Evolutionary conservation across 2,888 invertebrate species (phyloP).

Genomic region (Melieria picta): DNA sequence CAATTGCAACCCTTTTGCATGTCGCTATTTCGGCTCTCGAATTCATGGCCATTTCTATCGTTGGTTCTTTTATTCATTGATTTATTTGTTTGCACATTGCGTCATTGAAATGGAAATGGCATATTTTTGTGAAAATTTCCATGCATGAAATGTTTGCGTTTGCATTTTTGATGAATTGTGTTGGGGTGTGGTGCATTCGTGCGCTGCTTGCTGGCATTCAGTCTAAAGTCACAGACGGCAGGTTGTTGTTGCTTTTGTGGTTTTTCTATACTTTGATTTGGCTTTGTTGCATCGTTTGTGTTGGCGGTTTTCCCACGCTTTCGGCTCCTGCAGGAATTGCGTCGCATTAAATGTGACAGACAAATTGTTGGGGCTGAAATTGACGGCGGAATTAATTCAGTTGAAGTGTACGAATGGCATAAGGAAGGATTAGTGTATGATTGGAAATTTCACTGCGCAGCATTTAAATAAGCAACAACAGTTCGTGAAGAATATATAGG

Average conservation of each 20-base stretch:
- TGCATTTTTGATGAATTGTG: constrained; percentile 11
- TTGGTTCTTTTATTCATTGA: constrained; percentile 3
- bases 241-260: constrained; percentile 7
- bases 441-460: no score
- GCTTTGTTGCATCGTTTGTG: not conserved
- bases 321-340: constrained; percentile 11
- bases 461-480: no score
- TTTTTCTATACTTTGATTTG: not conserved
- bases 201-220: not conserved
- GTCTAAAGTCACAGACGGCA: not conserved
- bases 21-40: not conserved
- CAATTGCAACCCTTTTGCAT: constrained; percentile 21
- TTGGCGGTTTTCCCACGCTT: constrained; percentile 23
- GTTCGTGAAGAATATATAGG: no score
- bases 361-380: no score
- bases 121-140: constrained; percentile 20
- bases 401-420: no score
- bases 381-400: no score
- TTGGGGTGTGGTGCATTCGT: not conserved
- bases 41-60: no score
- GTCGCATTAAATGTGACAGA: not conserved
- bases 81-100: constrained; percentile 21
- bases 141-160: constrained; percentile 16
- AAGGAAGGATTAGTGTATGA: no score
- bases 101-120: not conserved